Evolutionary conservation across 2,888 invertebrate species (phyloP).

Genomic region (Teleogryllus oceanicus): DNA sequence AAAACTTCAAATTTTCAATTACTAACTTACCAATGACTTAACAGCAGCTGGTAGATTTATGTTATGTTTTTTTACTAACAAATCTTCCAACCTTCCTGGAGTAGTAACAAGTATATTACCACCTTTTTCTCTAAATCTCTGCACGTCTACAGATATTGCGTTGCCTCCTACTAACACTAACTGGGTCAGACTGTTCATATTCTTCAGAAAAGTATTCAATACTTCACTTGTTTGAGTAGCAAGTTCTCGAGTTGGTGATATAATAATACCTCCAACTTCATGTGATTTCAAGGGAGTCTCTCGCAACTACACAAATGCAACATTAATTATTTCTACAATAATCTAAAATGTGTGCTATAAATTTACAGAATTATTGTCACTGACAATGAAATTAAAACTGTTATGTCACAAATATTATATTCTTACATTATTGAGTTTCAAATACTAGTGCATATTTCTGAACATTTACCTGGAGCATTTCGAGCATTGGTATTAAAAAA

Average conservation of each 20-base stretch:
- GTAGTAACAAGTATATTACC: constrained; percentile 90
- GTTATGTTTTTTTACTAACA: constrained; percentile 67
- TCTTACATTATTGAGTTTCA: neutral
- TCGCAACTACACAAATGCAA: constrained; percentile 52
- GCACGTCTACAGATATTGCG: constrained; percentile 71
- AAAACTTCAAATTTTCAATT: no score
- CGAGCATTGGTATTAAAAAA: constrained; percentile 87
- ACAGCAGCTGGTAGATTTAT: constrained; percentile 67
- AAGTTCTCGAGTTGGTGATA: constrained; percentile 94
- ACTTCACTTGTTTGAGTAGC: constrained; percentile 83
- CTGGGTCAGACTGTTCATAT: constrained; percentile 52
- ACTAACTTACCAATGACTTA: constrained; percentile 66
- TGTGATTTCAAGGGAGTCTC: constrained; percentile 63
- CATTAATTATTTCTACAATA: constrained; percentile 25
- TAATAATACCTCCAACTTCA: constrained; percentile 82
- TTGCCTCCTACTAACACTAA: constrained; percentile 78
- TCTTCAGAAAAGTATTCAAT: constrained; percentile 50
- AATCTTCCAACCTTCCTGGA: constrained; percentile 88
- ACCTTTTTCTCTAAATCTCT: constrained; percentile 62
- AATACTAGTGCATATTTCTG: neutral
- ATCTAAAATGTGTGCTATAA: neutral
- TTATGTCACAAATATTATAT: no score
- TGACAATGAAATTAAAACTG: no score
- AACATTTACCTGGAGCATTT: constrained; percentile 62
- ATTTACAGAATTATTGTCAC: neutral